Evolutionary conservation across 2,113 vertebrate genomes (phyloP).

Genomic region (Zapornia atra): DNA sequence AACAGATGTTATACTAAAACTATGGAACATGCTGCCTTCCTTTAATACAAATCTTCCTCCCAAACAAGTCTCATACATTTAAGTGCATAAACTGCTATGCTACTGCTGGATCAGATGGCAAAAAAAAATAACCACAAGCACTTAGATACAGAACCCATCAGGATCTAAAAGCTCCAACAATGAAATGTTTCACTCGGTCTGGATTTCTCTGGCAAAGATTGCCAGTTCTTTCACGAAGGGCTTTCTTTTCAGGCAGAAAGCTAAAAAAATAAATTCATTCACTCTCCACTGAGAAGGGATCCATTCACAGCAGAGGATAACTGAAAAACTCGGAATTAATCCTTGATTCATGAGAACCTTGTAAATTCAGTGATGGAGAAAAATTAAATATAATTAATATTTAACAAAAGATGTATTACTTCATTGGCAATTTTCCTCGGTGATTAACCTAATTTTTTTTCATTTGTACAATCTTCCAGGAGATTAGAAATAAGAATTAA

Average conservation of each 20-base stretch:
- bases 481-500: conserved; percentile 39
- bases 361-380: conserved; percentile 12
- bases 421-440: conserved; percentile 7
- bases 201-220: conserved; percentile 12
- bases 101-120: not conserved
- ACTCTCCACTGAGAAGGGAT: not conserved
- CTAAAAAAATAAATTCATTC: conserved; percentile 30
- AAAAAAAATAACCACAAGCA: not conserved
- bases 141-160: conserved; percentile 9
- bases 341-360: not conserved
- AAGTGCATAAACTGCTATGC: not conserved
- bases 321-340: conserved; percentile 32
- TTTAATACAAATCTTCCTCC: conserved; percentile 11
- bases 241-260: conserved; percentile 41
- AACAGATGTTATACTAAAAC: conserved; percentile 33
- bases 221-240: not conserved
- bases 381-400: conserved; percentile 49
- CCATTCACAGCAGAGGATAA: conserved; percentile 31
- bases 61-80: not conserved
- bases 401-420: conserved; percentile 45
- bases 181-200: not conserved
- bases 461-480: conserved; percentile 6
- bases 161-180: not conserved
- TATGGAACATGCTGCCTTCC: not conserved
- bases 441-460: conserved; percentile 32